Evolutionary conservation across 2,113 vertebrate species (phyloP), one percentile per base, ranked within the genome.

Genomic region (Origma solitaria): DNA sequence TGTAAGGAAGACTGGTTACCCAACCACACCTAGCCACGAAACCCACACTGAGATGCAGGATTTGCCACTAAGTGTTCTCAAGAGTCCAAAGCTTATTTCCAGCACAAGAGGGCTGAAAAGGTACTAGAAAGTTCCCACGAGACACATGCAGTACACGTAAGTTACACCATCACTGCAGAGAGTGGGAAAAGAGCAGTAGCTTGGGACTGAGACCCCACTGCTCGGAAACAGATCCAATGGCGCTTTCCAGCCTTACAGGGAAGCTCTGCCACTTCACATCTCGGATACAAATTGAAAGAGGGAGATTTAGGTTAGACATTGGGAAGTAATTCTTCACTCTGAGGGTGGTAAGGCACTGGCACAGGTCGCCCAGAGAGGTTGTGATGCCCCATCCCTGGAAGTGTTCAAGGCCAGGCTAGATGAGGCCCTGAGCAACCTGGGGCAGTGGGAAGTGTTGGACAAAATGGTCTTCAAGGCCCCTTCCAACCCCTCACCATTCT

Each of bases 401-500:
- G 13, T 22, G 25, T 27, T 33, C 44, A 42, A 58, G 31, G 51
- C 70, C 60, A 35, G 25, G 35, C 11, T 76, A 61, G 35, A 16
- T 16, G 10, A 45, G 20, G 37, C 35, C 22, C 11, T 33, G 60
- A 56, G 16, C 5, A 40, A 6, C 10, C 38, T 38, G 23, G n/a
- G 28, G 2, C 1, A 22, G 37, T 17, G 50, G 20, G 16, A 42
- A 6, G 4, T 31, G 25, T 10, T 68, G 31, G 51, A 25, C 9
- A 31, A 37, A 31, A 27, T 15, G 35, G 4, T 15, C 16, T 37
- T 33, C 37, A 27, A 31, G 37, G 22, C 19, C 14, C 31, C 21
- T 10, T 58, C 14, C 53, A 22, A 6, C 1, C 37, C 7, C 54
- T 44, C 21, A 21, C 0, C 44, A 18, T 22, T 42, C 13, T 15